Evolutionary conservation across 2,888 invertebrate species (phyloP).

Genomic region (Lycocerus yunnanus): DNA sequence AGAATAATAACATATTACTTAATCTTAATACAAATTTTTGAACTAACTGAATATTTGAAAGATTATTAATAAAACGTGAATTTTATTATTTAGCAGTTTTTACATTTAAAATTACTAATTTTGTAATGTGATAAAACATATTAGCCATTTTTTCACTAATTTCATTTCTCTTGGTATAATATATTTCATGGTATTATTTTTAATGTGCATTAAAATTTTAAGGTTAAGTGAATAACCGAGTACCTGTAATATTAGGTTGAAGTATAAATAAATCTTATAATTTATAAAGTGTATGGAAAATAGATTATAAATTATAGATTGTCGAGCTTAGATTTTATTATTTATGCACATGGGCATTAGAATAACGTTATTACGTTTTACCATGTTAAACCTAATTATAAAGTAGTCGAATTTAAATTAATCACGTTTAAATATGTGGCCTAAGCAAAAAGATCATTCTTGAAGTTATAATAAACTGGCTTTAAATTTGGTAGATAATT

Average conservation of each 20-base stretch:
- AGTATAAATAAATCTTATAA: conserved; percentile 23
- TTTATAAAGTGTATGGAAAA: conserved; percentile 23
- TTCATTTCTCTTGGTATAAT: too few species aligned
- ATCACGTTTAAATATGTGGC: conserved; percentile 4
- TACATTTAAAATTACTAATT: too few species aligned
- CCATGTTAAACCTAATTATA: conserved; percentile 14
- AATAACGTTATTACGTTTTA: background rate
- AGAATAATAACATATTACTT: background rate
- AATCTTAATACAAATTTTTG: background rate
- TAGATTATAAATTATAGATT: conserved; percentile 27
- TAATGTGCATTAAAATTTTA: too few species aligned
- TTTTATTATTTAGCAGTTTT: too few species aligned
- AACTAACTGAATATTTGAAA: background rate
- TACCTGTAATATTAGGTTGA: conserved; percentile 15
- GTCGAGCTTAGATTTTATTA: conserved; percentile 15
- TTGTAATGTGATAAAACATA: too few species aligned
- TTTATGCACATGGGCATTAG: background rate
- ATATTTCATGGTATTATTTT: too few species aligned
- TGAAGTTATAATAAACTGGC: background rate
- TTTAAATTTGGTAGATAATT: background rate
- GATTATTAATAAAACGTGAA: too few species aligned
- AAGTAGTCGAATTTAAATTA: conserved; percentile 24
- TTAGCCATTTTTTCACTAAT: too few species aligned
- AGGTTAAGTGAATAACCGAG: conserved; percentile 17
- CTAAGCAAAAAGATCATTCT: background rate